Evolutionary conservation across 2,113 vertebrate genomes (phyloP), one percentile per base, ranked within the genome.

Genomic region (Tympanuchus pallidicinctus): DNA sequence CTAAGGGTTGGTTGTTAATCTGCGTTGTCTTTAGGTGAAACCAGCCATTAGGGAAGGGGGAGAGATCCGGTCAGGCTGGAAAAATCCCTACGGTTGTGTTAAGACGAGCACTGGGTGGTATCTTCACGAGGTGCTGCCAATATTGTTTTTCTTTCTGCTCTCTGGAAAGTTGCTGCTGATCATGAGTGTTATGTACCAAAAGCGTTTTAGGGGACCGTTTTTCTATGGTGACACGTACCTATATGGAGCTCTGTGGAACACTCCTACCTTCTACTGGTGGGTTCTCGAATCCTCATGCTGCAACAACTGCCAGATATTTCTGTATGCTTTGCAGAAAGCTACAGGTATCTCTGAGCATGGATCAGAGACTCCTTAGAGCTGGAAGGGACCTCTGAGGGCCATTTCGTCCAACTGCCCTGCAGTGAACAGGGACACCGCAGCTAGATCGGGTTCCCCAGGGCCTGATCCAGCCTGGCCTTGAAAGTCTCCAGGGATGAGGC

Each of bases 31-130:
- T 84, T 73, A 66, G 79, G 63, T 89, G 66, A 92, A 94, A 56
- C 75, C 77, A 73, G 63, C 71, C 89, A 74, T 93, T 95, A 92
- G 56, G 50, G 54, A 76, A 94, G 71, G 71, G 78, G 91, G 84
- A 52, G 87, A 50, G 74, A 92, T 88, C 85, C 85, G 64, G 91
- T 88, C 82, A 67, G 54, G 81, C 94, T 93, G 92, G 94, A 94
- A 95, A 88, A 94, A 91, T 86, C 60, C 7, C 40, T 20, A 0
- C 32, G 22, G 27, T 40, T 72, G 13, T 69, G 27, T 54, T 63
- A 90, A 83, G 80, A 30, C 25, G 52, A 71, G 79, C 60, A 4
- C 60, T 9, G 18, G 6, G 3, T 67, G 89, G 56, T 77, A 76
- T 94, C 36, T 67, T 78, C 32, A 30, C 74, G 85, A 81, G 52